Base-by-base conservation (phyloP, 2,797 vertebrate genomes). In the Paratrypauchen microcephalus region DNA sequence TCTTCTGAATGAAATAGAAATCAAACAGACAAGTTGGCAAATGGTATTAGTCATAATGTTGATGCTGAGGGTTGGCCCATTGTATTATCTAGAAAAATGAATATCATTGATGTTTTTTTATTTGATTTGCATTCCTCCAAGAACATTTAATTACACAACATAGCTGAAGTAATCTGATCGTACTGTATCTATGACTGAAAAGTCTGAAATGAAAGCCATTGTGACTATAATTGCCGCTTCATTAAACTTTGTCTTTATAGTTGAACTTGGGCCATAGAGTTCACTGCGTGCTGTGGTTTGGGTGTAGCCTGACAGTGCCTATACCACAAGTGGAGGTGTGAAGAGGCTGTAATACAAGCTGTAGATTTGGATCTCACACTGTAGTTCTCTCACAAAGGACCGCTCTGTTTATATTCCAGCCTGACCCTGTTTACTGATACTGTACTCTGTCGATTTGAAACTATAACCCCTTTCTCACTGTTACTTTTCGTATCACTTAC, bases 251-350 rank as follows among this genome's bases (percentile, higher is more conserved):
- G 13, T 13, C 3, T 26, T 30, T 16, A 28, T 30, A 30, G 15
- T 26, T 18, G 24, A 57, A 1, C 28, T 19, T 32, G 23, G 54
- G 70, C 26, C 70, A 66, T 15, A 62, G 3, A 81, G 69, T 85
- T 74, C 45, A 54, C 26, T 24, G 0, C 78, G 56, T 67, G 63
- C 55, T 88, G 82, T 86, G 86, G 79, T 83, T 87, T 81, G 78
- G 88, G 86, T 83, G 90, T 77, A 84, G 76, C 80, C 66, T 86
- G 73, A 74, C 86, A 85, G 83, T 81, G 80, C 65, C 61, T 24
- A 60, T 73, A 76, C 77, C 76, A 48, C 62, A 78, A 55, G 69
- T 69, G 47, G 62, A 69, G 60, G 58, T 75, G 81, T 75, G 50
- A 79, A 73, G 68, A 79, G 32, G 75, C 71, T 67, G 58, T 57